Percentiles rank a stretch among this genome's conserved stretches.
phyloP scores from a whole-genome alignment of 2,888 invertebrate species.

The Ypsolopha sequella region DNA sequence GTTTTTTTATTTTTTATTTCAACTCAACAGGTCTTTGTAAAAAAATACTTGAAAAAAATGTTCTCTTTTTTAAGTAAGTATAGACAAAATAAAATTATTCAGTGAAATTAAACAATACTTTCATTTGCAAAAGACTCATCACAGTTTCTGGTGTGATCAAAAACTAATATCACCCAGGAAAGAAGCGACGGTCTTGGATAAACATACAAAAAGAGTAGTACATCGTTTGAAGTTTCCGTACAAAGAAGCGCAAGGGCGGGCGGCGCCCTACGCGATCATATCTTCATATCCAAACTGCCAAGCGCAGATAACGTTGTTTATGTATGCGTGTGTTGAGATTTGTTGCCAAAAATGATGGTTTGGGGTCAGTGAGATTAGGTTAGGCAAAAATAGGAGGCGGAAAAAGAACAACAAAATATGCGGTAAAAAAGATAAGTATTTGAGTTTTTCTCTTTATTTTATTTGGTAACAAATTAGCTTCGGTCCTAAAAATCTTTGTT shows the following conservation, averaged over 20 bases:
- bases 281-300: slow-evolving; percentile 56
- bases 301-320: slow-evolving; percentile 45
- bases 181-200: slow-evolving; percentile 21
- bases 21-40: no score
- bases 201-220: slow-evolving; percentile 15
- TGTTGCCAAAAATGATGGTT: background rate
- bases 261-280: slow-evolving; percentile 29
- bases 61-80: no score
- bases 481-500: background rate
- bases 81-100: no score
- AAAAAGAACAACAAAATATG: background rate
- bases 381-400: background rate
- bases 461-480: no score
- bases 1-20: no score
- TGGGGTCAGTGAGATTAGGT: background rate
- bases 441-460: no score
- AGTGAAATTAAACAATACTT: no score
- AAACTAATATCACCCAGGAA: no score
- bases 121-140: no score
- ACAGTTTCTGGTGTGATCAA: no score
- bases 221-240: slow-evolving; percentile 45
- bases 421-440: no score
- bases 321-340: slow-evolving; percentile 28
- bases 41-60: no score
- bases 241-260: slow-evolving; percentile 28